Evolutionary conservation across 2,797 vertebrate genomes (phyloP), one percentile per base, ranked within the genome.

Genomic region (Toxotes lorentzi): DNA sequence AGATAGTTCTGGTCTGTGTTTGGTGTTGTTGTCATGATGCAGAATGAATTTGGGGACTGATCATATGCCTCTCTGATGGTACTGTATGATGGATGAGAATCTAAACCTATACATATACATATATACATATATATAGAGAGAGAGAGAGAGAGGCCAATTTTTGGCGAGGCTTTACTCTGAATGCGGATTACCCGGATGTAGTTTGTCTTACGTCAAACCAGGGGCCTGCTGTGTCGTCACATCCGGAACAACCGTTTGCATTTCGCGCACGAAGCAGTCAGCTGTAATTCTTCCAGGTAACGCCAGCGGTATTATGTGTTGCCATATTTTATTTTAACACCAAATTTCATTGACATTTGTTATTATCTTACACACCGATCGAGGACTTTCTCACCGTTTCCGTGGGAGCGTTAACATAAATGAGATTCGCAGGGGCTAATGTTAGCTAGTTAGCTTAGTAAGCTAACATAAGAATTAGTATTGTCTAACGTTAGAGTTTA

Each of bases 361-460:
- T 40, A 35, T 10, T 1, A 19, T 43, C 21, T 56, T 19, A 43
- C 10, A 21, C 12, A 5, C 4, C 2, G 17, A 6, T 57, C 0
- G 7, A 4, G 4, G 1, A 1, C 58, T 5, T 32, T n/a, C 23
- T 5, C 1, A 5, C 16, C 5, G 1, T 23, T 11, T 27, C 5
- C 4, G 2, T 0, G 10, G 2, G 1, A 9, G 34, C 12, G 12
- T 62, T 27, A 0, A 38, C 23, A 2, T 62, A 19, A 23, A 1
- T 12, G 11, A 21, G 3, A 50, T 30, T 66, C 30, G 13, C 6
- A 7, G 9, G 9, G 1, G 71, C 67, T 70, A 77, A 62, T 4
- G 54, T 34, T 66, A 74, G 80, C 76, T 57, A 60, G 38, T n/a
- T 74, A 79, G 69, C 77, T 24, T 57, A 68, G 51, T 59, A 54